These are phyloP conservation scores for Scaptomyza montana DNA, from an alignment of 1,140 invertebrate species.

Conservation along the genomic window DNA sequence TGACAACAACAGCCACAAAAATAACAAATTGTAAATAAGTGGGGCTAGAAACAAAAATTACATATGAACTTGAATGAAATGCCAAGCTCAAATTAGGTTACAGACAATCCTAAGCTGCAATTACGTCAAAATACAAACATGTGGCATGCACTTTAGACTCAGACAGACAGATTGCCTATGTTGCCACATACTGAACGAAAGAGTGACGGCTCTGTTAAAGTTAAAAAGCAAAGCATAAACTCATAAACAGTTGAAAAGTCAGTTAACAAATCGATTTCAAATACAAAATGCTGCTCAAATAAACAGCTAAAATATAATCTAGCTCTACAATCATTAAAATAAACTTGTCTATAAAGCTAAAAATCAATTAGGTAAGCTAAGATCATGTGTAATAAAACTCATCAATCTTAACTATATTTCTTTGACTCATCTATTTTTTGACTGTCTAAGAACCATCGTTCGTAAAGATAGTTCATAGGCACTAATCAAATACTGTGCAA, in stretches of 20 bases:
- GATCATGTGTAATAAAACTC: slow-evolving; percentile 4
- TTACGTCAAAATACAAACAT: slow-evolving; percentile 43
- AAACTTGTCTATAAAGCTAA: slow-evolving; percentile 18
- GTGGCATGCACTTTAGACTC: slow-evolving; percentile 20
- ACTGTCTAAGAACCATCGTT: too few species aligned
- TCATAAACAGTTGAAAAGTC: too few species aligned
- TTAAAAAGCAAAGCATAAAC: too few species aligned
- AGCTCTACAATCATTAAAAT: slow-evolving; percentile 31
- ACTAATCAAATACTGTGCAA: too few species aligned
- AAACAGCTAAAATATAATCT: slow-evolving; percentile 18
- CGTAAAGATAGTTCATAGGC: too few species aligned
- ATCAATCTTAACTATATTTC: slow-evolving; percentile 54
- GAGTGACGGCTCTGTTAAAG: neutral
- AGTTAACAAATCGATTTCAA: neutral
- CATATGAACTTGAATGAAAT: slow-evolving; percentile 77
- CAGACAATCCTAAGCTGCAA: slow-evolving; percentile 60
- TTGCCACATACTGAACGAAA: neutral
- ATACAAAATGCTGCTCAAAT: slow-evolving; percentile 2
- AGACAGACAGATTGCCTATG: slow-evolving; percentile 16
- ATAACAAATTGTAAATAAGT: slow-evolving; percentile 20
- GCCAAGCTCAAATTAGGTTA: slow-evolving; percentile 71
- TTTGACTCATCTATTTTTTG: too few species aligned
- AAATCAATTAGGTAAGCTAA: slow-evolving; percentile 33
- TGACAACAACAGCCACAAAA: slow-evolving; percentile 23
- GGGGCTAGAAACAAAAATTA: slow-evolving; percentile 23